phyloP scores from a whole-genome alignment of 2,888 invertebrate genomes.

The Mythimna albipuncta region DNA sequence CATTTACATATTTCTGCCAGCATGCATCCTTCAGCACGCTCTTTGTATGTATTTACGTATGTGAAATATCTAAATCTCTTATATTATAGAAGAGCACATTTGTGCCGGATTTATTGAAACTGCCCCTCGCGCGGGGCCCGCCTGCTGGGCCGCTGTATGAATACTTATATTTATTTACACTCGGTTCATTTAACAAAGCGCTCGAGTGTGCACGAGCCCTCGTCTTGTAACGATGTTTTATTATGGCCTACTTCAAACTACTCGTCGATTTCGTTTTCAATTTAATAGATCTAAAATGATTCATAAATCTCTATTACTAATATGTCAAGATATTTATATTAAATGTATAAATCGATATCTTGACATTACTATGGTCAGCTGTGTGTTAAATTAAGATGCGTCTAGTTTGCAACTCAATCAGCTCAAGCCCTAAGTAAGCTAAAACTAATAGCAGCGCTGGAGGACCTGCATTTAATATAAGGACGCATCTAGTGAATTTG shows the following conservation, averaged over 20 bases:
- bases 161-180: constrained; percentile 90
- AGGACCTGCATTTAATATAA: background rate
- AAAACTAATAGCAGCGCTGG: background rate
- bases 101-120: constrained; percentile 81
- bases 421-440: background rate
- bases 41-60: constrained; percentile 9
- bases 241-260: constrained; percentile 66
- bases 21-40: constrained; percentile 8
- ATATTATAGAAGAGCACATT: constrained; percentile 67
- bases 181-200: constrained; percentile 89
- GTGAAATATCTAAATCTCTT: constrained; percentile 27
- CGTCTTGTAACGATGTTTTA: constrained; percentile 75
- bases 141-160: constrained; percentile 85
- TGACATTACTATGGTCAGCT: background rate
- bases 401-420: constrained; percentile 1
- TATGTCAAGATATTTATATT: too few relatives aligned
- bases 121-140: constrained; percentile 78
- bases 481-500: background rate
- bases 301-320: constrained; percentile 13
- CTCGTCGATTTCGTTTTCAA: constrained; percentile 52
- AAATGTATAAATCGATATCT: background rate
- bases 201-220: constrained; percentile 82
- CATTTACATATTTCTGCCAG: background rate
- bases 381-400: background rate
- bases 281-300: constrained; percentile 41